Percentiles rank a stretch among this genome's conserved stretches.
phyloP scores from a whole-genome alignment of 2,797 vertebrate genomes.

The Arremon aurantiirostris region DNA sequence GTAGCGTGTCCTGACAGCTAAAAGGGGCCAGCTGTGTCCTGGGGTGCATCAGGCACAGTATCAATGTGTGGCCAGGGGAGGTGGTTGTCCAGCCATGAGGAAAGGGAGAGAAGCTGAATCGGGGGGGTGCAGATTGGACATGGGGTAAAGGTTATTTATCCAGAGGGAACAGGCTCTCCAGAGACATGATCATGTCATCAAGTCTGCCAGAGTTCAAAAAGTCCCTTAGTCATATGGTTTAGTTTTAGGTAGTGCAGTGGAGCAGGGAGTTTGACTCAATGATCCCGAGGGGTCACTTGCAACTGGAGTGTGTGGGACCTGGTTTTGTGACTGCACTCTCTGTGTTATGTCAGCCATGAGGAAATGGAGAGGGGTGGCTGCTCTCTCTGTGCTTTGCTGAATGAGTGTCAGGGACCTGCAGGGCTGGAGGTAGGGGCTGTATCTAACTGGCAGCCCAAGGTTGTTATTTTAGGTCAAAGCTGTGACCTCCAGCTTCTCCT shows the following conservation, averaged over 20 bases:
- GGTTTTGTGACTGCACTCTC: rapidly evolving
- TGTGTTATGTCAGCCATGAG: rapidly evolving
- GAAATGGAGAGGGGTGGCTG: neutral
- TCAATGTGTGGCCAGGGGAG: neutral
- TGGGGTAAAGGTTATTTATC: neutral
- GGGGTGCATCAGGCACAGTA: neutral
- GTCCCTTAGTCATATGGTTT: neutral
- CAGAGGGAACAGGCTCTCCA: neutral
- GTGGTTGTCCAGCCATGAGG: neutral
- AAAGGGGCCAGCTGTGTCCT: neutral
- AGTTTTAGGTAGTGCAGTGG: too few species aligned
- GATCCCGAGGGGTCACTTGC: neutral
- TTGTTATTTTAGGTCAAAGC: neutral
- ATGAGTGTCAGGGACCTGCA: neutral
- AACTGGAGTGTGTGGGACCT: neutral
- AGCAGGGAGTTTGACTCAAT: neutral
- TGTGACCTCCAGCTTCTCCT: neutral
- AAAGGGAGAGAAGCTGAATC: neutral
- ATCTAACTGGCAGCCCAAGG: neutral
- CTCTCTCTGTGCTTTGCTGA: neutral
- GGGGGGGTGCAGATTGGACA: neutral
- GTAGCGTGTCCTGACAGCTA: neutral
- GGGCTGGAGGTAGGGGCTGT: neutral
- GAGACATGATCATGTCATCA: neutral
- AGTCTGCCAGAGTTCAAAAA: neutral